phyloP scores from a whole-genome alignment of 2,888 invertebrate species.

The Sylvicola cinctus region DNA sequence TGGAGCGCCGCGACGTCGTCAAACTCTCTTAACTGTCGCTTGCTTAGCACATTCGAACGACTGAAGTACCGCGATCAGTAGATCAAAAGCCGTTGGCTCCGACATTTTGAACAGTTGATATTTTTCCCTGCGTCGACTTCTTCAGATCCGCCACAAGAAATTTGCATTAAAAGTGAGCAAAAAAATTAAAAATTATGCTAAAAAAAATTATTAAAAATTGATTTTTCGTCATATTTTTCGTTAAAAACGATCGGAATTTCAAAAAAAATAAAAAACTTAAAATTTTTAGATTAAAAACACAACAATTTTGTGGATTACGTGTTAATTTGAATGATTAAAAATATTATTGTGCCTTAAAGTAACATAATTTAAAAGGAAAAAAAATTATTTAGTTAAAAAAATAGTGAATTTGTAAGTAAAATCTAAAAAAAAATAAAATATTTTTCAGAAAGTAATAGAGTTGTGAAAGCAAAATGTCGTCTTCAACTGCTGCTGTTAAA shows the following conservation, averaged over 20 bases:
- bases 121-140: not conserved
- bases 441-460: too few species aligned
- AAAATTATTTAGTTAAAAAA: constrained; percentile 3
- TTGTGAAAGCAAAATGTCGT: constrained; percentile 34
- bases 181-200: too few species aligned
- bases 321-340: constrained; percentile 5
- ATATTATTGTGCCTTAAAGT: constrained; percentile 8
- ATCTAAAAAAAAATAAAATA: not conserved
- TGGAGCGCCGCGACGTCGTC: too few species aligned
- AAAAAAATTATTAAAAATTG: not conserved
- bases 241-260: constrained; percentile 23
- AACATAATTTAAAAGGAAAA: constrained; percentile 6
- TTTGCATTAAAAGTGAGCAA: too few species aligned
- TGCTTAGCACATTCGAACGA: constrained; percentile 20
- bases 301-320: constrained; percentile 1
- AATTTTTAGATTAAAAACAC: not conserved
- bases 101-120: constrained; percentile 14
- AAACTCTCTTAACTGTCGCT: too few species aligned
- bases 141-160: too few species aligned
- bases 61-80: constrained; percentile 30
- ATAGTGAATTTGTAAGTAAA: not conserved
- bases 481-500: constrained; percentile 45
- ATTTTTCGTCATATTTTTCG: not conserved
- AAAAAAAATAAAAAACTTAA: constrained; percentile 15
- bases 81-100: constrained; percentile 29